Percentiles rank a stretch among this genome's conserved stretches.
Conservation (phyloP, 2,888 invertebrate genomes). For the Agrenia bidenticulata region DNA sequence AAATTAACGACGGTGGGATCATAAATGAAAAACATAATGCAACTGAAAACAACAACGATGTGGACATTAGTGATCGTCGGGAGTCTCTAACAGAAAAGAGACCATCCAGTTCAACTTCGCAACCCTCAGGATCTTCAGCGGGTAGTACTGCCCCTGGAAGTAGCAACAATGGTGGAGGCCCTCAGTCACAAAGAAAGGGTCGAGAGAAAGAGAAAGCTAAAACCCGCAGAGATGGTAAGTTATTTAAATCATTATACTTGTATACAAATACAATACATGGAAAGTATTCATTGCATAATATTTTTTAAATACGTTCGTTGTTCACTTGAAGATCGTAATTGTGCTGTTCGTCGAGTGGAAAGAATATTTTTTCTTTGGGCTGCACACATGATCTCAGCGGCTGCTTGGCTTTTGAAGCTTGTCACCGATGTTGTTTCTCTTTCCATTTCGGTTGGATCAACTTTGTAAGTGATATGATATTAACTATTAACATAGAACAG, state of each 20-base stretch:
- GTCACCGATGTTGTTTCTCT: slow-evolving; percentile 47
- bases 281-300: background rate
- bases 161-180: background rate
- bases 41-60: slow-evolving; percentile 18
- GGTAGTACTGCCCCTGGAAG: slow-evolving; percentile 7
- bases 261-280: background rate
- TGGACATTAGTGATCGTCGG: slow-evolving; percentile 2
- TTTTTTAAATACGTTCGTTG: slow-evolving; percentile 7
- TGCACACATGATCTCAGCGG: slow-evolving; percentile 47
- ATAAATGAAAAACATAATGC: slow-evolving; percentile 20
- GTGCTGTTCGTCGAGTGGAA: slow-evolving; percentile 41
- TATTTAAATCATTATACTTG: background rate
- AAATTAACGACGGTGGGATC: background rate
- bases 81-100: background rate
- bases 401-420: slow-evolving; percentile 51
- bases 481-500: no score
- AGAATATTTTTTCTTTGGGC: slow-evolving; percentile 42
- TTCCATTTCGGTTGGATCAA: slow-evolving; percentile 46
- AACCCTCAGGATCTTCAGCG: slow-evolving; percentile 10
- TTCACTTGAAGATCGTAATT: slow-evolving; percentile 40
- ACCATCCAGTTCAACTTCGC: slow-evolving; percentile 17
- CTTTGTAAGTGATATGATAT: slow-evolving; percentile 43
- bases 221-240: slow-evolving; percentile 45
- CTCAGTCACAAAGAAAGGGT: slow-evolving; percentile 31
- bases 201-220: slow-evolving; percentile 45